phyloP scores from a whole-genome alignment of 2,797 vertebrate genomes.

The Prunella strophiata region DNA sequence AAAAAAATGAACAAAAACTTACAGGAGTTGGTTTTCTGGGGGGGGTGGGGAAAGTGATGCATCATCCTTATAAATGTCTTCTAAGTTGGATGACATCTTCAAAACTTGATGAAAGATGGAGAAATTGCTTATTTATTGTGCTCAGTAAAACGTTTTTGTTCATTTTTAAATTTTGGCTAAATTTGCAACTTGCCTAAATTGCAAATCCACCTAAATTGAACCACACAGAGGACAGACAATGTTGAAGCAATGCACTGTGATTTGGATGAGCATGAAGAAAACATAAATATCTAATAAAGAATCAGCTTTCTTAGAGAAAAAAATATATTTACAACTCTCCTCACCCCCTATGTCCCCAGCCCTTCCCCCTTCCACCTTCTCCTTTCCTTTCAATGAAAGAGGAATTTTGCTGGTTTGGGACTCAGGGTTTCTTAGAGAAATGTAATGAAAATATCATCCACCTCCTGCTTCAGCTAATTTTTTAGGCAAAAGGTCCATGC shows the following conservation, averaged over 20 bases:
- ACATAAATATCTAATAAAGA: background rate
- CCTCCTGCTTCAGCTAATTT: background rate
- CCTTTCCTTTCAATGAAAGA: background rate
- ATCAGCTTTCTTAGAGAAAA: background rate
- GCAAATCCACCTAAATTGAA: background rate
- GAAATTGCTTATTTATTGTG: background rate
- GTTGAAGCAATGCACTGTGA: background rate
- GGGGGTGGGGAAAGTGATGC: background rate
- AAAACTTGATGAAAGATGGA: background rate
- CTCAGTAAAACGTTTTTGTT: background rate
- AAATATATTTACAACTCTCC: background rate
- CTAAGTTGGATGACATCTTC: background rate
- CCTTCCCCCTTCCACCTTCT: background rate
- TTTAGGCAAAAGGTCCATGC: background rate
- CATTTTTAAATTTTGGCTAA: background rate
- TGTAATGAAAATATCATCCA: background rate
- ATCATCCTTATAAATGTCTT: background rate
- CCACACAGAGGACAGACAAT: background rate
- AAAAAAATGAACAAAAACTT: background rate
- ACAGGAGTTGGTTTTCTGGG: background rate
- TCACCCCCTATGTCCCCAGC: rapidly evolving
- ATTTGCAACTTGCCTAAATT: background rate
- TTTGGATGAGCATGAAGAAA: background rate
- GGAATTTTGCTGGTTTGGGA: background rate
- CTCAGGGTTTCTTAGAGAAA: background rate